Percentiles rank a stretch among this genome's conserved stretches.
Conservation (phyloP, 2,113 vertebrate species). For the Orthochromis malagaraziensis region DNA sequence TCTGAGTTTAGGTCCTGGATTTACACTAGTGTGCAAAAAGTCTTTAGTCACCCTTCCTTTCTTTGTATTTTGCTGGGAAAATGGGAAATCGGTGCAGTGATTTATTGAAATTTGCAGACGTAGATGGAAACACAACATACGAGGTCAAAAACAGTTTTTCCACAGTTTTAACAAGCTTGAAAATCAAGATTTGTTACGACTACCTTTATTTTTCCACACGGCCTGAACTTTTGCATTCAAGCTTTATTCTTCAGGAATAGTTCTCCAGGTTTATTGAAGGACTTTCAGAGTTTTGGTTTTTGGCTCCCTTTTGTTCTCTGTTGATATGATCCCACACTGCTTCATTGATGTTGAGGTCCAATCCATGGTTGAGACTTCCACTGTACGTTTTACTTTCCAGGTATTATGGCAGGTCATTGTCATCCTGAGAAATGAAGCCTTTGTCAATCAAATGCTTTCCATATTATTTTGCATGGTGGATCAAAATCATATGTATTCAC, state of each 20-base stretch:
- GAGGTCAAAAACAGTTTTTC: neutral
- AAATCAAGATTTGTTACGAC: neutral
- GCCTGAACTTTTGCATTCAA: neutral
- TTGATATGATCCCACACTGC: neutral
- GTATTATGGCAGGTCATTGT: neutral
- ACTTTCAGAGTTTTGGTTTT: neutral
- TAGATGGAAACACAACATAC: neutral
- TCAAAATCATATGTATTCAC: neutral
- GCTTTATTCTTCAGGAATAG: neutral
- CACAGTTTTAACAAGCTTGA: neutral
- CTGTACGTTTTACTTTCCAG: neutral
- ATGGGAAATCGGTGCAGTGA: neutral
- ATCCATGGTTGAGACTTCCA: neutral
- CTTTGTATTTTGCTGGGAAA: neutral
- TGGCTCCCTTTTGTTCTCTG: neutral
- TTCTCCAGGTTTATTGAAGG: neutral
- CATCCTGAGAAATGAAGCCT: neutral
- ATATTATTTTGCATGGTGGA: neutral
- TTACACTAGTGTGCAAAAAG: neutral
- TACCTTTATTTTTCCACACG: neutral
- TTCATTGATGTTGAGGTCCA: neutral
- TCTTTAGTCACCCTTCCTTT: neutral
- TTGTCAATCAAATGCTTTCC: neutral
- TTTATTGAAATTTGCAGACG: neutral
- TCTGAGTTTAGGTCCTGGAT: neutral